Evolutionary conservation across 2,113 vertebrate genomes (phyloP), one percentile per base, ranked within the genome.

Genomic region (Albula glossodonta): DNA sequence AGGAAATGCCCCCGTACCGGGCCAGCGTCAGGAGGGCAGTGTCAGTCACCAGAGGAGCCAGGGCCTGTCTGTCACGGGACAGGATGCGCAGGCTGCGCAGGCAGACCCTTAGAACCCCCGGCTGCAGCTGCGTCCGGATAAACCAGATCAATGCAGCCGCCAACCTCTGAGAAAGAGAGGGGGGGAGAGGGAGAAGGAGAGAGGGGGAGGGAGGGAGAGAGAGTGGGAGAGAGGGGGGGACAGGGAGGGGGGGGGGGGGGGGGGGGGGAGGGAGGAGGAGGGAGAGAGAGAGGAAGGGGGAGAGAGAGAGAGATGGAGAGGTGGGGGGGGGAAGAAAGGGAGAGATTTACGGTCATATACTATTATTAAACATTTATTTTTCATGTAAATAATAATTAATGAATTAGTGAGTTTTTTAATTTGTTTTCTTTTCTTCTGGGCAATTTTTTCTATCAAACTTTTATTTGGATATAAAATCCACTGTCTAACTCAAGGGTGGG

Each of bases 31-130:
- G 52, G 13, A 94, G 87, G 78, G 93, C 91, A 0, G 41, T 81
- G 82, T 93, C 90, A 0, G 89, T 90, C 85, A 92, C 85, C 88
- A 94, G 83, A 70, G 93, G 93, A 2, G 78, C 88, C 48, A 94
- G 84, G 17, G 91, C 94, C 85, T 87, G 88, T 0, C 90, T 85
- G 82, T 94, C 94, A 0, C 93, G 89, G 51, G 94, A 93, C 10
- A 94, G 89, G 85, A 94, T 93, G 25, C 93, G 91, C 53, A 94
- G 89, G 0, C 93, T 94, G 0, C 89, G 89, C 80, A 94, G 83
- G 82, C 90, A 93, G 15, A 85, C 89, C 19, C 82, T 80, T 51
- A 93, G 86, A 57, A 94, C 91, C 0, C 88, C 77, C 0, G 93
- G 91, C 86, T 93, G 94, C 0, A 93, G 92, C 19, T 82, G 89